Conservation (phyloP, 2,797 vertebrate genomes). For the Varecia variegata region DNA sequence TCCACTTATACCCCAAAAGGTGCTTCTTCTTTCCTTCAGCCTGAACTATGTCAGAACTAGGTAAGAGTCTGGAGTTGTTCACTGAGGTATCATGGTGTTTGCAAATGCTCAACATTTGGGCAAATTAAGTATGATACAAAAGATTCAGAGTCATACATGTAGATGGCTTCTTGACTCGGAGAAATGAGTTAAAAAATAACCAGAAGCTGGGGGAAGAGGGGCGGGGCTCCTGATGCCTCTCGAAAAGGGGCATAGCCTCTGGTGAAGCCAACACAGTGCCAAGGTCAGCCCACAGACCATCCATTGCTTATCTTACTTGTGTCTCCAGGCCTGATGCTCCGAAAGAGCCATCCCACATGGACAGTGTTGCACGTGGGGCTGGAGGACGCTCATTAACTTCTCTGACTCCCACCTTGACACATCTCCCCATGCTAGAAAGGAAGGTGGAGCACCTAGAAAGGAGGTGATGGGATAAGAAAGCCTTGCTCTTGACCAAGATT, state of each 20-base stretch:
- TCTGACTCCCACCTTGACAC: not conserved
- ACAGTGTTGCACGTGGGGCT: no score
- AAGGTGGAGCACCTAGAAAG: not conserved
- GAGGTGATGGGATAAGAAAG: not conserved
- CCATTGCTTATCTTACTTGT: not conserved
- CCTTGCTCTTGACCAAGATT: not conserved
- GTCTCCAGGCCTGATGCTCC: fast-evolving
- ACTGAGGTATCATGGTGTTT: not conserved
- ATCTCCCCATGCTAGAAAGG: not conserved
- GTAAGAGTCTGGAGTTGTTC: not conserved
- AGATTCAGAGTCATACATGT: not conserved
- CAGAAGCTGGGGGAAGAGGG: not conserved
- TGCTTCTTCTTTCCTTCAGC: not conserved
- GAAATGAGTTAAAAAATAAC: not conserved
- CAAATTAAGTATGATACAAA: not conserved
- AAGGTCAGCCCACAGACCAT: not conserved
- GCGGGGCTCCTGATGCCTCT: not conserved
- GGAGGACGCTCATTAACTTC: not conserved
- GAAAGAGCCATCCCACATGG: not conserved
- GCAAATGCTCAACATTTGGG: not conserved
- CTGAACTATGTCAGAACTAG: not conserved
- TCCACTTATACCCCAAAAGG: not conserved
- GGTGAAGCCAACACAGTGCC: not conserved
- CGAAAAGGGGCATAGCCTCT: not conserved
- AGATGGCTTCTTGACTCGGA: not conserved